A percentile compares a stretch with the other conserved stretches of the same genome.
Conservation (phyloP, 2,113 vertebrate species). For the Petroica traversi region DNA sequence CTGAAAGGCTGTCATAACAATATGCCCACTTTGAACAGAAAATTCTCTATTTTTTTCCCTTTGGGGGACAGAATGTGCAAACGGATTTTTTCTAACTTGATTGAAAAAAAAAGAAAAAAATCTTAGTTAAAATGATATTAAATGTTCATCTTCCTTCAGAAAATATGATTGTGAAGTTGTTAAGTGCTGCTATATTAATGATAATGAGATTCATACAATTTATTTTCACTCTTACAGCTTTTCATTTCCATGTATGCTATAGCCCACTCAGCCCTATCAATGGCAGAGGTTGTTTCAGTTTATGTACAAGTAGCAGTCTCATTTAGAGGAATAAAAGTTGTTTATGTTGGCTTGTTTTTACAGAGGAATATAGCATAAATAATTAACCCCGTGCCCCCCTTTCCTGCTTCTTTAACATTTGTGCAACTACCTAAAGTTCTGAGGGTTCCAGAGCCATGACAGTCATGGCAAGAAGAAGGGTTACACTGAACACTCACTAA, state of each 20-base stretch:
- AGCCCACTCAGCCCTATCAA: constrained; percentile 3
- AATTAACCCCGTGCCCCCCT: neutral
- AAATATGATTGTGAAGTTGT: neutral
- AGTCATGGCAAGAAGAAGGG: neutral
- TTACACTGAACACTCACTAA: neutral
- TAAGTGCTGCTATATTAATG: constrained; percentile 12
- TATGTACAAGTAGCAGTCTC: neutral
- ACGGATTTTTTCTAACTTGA: neutral
- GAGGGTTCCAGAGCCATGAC: neutral
- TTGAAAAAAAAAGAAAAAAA: neutral
- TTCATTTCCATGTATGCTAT: neutral
- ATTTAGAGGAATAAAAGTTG: neutral
- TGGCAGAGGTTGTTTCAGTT: neutral
- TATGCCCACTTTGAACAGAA: neutral
- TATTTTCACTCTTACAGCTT: neutral
- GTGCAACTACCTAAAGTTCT: neutral
- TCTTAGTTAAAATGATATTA: neutral
- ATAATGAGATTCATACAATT: constrained; percentile 47
- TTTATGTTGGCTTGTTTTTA: neutral
- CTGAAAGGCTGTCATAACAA: neutral
- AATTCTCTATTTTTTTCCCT: neutral
- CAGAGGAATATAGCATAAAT: neutral
- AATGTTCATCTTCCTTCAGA: neutral
- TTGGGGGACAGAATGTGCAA: accelerated
- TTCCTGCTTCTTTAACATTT: neutral